Percentiles rank a stretch among this genome's conserved stretches.
Evolutionary conservation across 2,797 vertebrate species (phyloP).

Genomic region (Merluccius polli): DNA sequence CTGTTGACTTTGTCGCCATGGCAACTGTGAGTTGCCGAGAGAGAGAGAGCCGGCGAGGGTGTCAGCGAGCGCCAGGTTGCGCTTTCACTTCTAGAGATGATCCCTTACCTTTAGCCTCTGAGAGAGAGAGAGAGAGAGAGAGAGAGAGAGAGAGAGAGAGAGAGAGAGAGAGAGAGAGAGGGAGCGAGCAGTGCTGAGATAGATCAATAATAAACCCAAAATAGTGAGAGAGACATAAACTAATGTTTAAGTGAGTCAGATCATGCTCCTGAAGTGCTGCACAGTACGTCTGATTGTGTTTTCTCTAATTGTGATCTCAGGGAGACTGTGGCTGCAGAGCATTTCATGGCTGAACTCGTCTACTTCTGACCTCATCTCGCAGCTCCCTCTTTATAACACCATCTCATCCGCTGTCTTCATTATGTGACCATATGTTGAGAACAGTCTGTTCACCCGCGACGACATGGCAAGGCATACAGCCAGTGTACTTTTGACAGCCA

Average conservation of each 20-base stretch:
- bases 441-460: neutral
- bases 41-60: conserved; percentile 18
- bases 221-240: neutral
- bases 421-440: neutral
- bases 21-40: conserved; percentile 42
- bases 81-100: neutral
- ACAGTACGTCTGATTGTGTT: neutral
- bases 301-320: neutral
- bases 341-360: neutral
- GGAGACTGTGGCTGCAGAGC: neutral
- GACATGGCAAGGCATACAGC: neutral
- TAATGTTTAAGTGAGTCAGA: neutral
- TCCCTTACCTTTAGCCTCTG: neutral
- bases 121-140: neutral
- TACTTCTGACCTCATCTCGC: neutral
- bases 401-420: neutral
- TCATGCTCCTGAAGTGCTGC: neutral
- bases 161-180: neutral
- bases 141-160: neutral
- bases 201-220: neutral
- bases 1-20: conserved; percentile 39
- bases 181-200: neutral
- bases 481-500: neutral
- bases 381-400: neutral
- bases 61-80: conserved; percentile 28